A percentile compares a stretch with the other conserved stretches of the same genome.
These are phyloP conservation scores for Philaenus spumarius DNA, from an alignment of 1,140 invertebrate genomes.

Conservation along the genomic window DNA sequence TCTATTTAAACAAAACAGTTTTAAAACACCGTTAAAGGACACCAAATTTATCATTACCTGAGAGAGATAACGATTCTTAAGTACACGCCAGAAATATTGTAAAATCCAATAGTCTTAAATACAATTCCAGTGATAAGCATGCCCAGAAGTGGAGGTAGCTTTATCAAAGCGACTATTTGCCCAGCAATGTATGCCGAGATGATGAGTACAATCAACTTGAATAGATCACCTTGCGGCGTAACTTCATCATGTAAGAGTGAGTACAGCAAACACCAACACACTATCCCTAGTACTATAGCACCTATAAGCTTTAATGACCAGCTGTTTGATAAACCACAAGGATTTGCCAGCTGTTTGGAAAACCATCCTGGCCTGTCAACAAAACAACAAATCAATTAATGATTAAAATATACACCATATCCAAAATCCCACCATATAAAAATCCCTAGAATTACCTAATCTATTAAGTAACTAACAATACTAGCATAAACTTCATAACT, in stretches of 20 bases:
- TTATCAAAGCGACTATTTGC: slow-evolving; percentile 10
- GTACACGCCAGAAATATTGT: slow-evolving; percentile 26
- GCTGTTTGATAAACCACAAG: slow-evolving; percentile 12
- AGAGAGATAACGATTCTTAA: slow-evolving; percentile 25
- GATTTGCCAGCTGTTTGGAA: not conserved
- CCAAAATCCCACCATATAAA: no score
- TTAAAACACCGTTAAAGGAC: no score
- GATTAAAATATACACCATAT: no score
- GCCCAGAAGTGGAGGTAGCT: slow-evolving; percentile 30
- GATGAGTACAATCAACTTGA: slow-evolving; percentile 26
- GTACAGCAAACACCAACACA: slow-evolving; percentile 24
- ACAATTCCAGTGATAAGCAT: slow-evolving; percentile 32
- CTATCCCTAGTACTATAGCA: slow-evolving; percentile 10
- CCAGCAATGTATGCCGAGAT: slow-evolving; percentile 26
- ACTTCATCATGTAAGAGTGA: slow-evolving; percentile 7
- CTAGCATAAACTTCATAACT: no score
- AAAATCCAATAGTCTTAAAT: slow-evolving; percentile 29
- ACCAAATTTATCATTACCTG: no score
- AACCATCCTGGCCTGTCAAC: slow-evolving; percentile 1
- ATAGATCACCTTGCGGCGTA: slow-evolving; percentile 27
- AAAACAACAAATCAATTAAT: no score
- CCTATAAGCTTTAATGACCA: slow-evolving; percentile 19
- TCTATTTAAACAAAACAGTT: no score
- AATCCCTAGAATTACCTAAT: no score
- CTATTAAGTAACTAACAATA: no score